Conservation (phyloP, 2,888 invertebrate species). For the Chloroclystis v-ata region DNA sequence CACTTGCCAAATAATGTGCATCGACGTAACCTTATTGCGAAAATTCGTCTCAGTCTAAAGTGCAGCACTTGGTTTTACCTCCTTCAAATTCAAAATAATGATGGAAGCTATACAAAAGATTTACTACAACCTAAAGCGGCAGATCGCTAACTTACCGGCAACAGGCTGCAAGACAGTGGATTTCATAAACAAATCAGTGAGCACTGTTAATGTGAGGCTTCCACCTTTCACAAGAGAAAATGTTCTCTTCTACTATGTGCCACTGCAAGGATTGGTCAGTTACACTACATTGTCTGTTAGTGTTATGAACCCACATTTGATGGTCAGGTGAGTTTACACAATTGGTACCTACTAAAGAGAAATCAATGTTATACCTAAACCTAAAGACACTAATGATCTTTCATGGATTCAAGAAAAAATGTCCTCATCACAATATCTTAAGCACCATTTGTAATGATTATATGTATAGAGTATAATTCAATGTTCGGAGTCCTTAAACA, state of each 20-base stretch:
- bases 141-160: slow-evolving; percentile 49
- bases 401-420: too few species aligned
- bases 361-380: too few species aligned
- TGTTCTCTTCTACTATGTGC: slow-evolving; percentile 85
- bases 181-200: slow-evolving; percentile 58
- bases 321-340: slow-evolving; percentile 77
- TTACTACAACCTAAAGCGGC: slow-evolving; percentile 50
- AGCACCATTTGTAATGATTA: too few species aligned
- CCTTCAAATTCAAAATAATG: slow-evolving; percentile 12
- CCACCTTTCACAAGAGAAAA: slow-evolving; percentile 85
- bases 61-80: slow-evolving; percentile 30
- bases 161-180: slow-evolving; percentile 58
- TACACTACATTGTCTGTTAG: slow-evolving; percentile 88
- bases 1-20: slow-evolving; percentile 72
- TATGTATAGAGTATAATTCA: too few species aligned
- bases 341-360: background rate
- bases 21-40: slow-evolving; percentile 49
- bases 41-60: slow-evolving; percentile 37
- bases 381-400: too few species aligned
- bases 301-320: slow-evolving; percentile 89
- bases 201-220: slow-evolving; percentile 62
- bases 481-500: too few species aligned
- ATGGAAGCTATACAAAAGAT: slow-evolving; percentile 68
- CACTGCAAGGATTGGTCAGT: slow-evolving; percentile 84
- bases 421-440: too few species aligned